phyloP scores from a whole-genome alignment of 2,797 vertebrate genomes.

The Arctocebus calabarensis region DNA sequence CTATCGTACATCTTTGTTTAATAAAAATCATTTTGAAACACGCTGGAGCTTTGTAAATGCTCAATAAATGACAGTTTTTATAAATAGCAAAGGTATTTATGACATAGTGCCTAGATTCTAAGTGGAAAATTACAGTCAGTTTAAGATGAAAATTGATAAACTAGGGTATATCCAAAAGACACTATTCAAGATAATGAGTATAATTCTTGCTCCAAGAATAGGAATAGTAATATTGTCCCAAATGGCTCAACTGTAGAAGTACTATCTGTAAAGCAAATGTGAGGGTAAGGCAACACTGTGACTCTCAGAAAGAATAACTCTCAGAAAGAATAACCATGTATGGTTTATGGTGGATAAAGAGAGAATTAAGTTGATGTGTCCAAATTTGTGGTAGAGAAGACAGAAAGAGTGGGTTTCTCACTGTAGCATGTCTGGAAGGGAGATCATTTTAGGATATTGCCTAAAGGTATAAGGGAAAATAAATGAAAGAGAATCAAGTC shows the following conservation, averaged over 20 bases:
- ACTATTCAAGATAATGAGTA: neutral
- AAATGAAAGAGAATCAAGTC: neutral
- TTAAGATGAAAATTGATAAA: constrained; percentile 34
- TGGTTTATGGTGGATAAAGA: neutral
- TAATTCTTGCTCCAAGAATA: neutral
- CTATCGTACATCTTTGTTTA: neutral
- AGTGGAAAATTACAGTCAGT: neutral
- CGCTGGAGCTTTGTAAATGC: neutral
- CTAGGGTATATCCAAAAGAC: neutral
- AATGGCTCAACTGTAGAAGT: neutral
- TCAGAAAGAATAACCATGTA: neutral
- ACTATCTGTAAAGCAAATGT: neutral
- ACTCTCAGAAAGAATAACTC: neutral
- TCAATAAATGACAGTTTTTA: neutral
- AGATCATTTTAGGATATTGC: neutral
- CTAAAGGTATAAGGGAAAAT: neutral
- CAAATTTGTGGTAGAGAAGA: neutral
- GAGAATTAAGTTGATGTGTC: neutral
- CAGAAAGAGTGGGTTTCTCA: neutral
- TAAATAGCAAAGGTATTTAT: neutral
- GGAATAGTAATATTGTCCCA: neutral
- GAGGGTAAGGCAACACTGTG: rapidly evolving
- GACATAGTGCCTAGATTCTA: neutral
- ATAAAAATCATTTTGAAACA: neutral
- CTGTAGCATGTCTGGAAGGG: neutral